Base-by-base conservation (phyloP, 2,888 invertebrate genomes). In the Lomographa bimaculata region DNA sequence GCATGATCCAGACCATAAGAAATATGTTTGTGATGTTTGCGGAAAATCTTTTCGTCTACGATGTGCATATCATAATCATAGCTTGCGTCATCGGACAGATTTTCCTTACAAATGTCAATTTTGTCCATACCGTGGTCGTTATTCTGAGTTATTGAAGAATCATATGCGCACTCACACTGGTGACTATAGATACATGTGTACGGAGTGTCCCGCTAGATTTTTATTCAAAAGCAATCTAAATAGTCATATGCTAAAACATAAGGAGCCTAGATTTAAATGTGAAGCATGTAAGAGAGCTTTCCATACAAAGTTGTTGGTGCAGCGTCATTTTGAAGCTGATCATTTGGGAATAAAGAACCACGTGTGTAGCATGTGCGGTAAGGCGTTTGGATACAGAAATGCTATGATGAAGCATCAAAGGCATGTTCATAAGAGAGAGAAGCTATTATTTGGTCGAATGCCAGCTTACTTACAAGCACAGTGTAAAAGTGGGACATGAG, bases 331-430 rank as follows among this genome's bases (percentile, higher is more conserved):
- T 56, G 75, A 79, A 49, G 75, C 71, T 1, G 73, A 74, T 40
- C 79, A 79, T 50, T 63, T 79, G 24, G 79, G 79, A 0, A 77
- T 78, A 5, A 73, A 73, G 32, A 75, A 76, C 25, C 77, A 79
- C 69, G 69, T 78, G 0, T 79, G 79, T 26, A 71, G 74, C 42
- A 46, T 75, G 5, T 79, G 79, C 49, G 78, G 79, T 0, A 78
- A 79, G 44, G 74, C 77, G n/a, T 79, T 78, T 62, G 79, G 79
- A 1, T 79, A 75, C 30, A 64, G 79, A 23, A 77, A 77, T 56
- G 75, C 73, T 17, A 78, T 79, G 76, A 79, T 74, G 77, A 78
- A 75, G 39, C 79, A 79, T 46, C 76, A 77, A 44, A 53, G 69
- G 2, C 67, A 68, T 67, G 78, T 79, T 0, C 79, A 79, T 54